Base-by-base conservation (phyloP, 2,888 invertebrate genomes). In the Chromoteleia sp. region DNA sequence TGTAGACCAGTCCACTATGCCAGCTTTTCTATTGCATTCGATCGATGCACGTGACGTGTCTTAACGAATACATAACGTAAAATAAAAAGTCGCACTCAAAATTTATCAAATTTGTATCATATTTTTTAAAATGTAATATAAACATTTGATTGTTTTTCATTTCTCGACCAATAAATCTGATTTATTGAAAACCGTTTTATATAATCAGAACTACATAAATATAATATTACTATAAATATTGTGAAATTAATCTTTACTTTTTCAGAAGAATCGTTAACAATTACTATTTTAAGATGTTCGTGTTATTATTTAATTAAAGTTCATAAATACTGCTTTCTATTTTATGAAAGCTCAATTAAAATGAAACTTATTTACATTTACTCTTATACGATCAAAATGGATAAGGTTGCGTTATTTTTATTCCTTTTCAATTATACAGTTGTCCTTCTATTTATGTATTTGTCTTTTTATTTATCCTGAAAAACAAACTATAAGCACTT, bases 1-100 rank as follows among this genome's bases (percentile, higher is more conserved):
- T 70, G 63, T 78, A 56, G 78, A 78, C 77, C 68, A 71, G 82
- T 74, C 73, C 74, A 65, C 70, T 74, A 59, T 78, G 70, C 77
- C 78, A 75, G 65, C 77, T 78, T 78, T 82, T 82, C 74, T 76
- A 76, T 81, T 75, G 73, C 74, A 75, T 67, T 71, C 59, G 59
- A 81, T 75, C 75, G 63, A 65, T 63, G 43, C 58, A 75, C 71
- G 71, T 81, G 67, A 81, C 48, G 71, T 59, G 30, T 75, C 70
- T 70, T 70, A 75, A 63, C 70, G 67, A 74, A 68, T 74, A 56
- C 30, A 63, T 17, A 36, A 65, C 33, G 30, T 4, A 65, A 54
- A 17, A 61, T 39, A 65, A 54, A 25, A 36, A 8, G 48, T 6
- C 33, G 17, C 14, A 21, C 0, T 8, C 14, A 19, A 43, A 73